Conservation (phyloP, 2,888 invertebrate genomes). For the Xylocampa areola region DNA sequence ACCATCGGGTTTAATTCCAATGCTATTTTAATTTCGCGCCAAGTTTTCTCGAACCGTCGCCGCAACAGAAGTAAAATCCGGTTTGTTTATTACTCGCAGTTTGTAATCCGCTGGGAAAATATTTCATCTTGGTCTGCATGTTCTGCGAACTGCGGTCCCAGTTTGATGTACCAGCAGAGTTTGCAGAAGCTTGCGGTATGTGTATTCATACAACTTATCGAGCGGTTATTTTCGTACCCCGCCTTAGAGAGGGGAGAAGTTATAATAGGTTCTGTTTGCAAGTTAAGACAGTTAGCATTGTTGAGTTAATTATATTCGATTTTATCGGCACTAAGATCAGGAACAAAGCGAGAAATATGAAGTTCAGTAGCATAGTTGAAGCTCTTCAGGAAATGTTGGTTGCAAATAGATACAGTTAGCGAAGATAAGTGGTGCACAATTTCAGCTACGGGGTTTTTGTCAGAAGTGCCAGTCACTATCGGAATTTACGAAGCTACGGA, state of each 20-base stretch:
- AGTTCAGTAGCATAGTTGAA: constrained; percentile 16
- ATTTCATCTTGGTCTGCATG: constrained; percentile 51
- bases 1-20: constrained; percentile 35
- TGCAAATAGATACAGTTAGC: constrained; percentile 24
- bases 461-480: constrained; percentile 26
- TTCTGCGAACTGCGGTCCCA: constrained; percentile 35
- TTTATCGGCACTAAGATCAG: constrained; percentile 42
- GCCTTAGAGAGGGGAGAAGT: constrained; percentile 22
- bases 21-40: constrained; percentile 34
- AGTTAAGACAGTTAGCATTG: constrained; percentile 25
- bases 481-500: constrained; percentile 12
- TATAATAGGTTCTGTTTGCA: constrained; percentile 39
- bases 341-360: constrained; percentile 34
- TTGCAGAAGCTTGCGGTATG: constrained; percentile 34
- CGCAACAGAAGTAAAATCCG: constrained; percentile 40
- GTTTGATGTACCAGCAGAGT: constrained; percentile 42
- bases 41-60: constrained; percentile 34
- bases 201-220: constrained; percentile 33
- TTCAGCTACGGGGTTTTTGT: constrained; percentile 13
- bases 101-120: constrained; percentile 42
- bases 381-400: constrained; percentile 42
- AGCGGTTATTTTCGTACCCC: constrained; percentile 10
- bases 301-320: constrained; percentile 46
- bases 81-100: constrained; percentile 50
- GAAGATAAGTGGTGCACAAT: constrained; percentile 59